phyloP scores from a whole-genome alignment of 2,888 invertebrate genomes.

The Eristalis pertinax region DNA sequence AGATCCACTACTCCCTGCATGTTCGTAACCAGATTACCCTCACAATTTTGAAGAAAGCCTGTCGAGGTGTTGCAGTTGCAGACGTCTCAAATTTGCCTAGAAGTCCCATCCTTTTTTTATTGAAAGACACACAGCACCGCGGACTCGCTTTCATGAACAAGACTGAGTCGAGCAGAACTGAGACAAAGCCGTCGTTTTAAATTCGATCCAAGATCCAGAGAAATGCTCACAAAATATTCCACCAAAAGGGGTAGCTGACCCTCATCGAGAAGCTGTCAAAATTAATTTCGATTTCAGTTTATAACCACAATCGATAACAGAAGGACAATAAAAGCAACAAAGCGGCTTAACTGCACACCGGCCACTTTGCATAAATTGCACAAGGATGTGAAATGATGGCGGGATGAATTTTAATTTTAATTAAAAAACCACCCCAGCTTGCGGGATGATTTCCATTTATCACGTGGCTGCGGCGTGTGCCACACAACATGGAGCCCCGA shows the following conservation, averaged over 20 bases:
- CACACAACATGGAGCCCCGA: slow-evolving; percentile 4
- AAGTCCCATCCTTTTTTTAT: too few relatives aligned
- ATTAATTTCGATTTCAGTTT: not conserved
- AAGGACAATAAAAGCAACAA: slow-evolving; percentile 30
- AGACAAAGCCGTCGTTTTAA: too few relatives aligned
- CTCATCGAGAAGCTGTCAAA: not conserved
- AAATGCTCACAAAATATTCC: not conserved
- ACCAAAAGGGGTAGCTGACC: not conserved
- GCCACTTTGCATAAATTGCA: slow-evolving; percentile 46
- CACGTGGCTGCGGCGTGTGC: slow-evolving; percentile 7
- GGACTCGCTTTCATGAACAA: too few relatives aligned
- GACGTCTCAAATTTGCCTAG: too few relatives aligned
- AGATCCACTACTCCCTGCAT: too few relatives aligned
- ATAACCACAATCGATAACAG: slow-evolving; percentile 9
- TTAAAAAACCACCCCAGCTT: slow-evolving; percentile 32
- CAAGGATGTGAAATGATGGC: slow-evolving; percentile 6
- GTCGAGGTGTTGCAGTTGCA: too few relatives aligned
- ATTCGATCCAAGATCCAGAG: too few relatives aligned
- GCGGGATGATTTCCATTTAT: slow-evolving; percentile 27
- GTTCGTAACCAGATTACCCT: too few relatives aligned
- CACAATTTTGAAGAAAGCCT: not conserved
- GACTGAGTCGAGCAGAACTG: too few relatives aligned
- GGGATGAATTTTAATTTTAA: slow-evolving; percentile 56
- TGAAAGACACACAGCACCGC: too few relatives aligned
- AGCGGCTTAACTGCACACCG: slow-evolving; percentile 33